phyloP scores from a whole-genome alignment of 2,797 vertebrate genomes.

The Pampus argenteus region DNA sequence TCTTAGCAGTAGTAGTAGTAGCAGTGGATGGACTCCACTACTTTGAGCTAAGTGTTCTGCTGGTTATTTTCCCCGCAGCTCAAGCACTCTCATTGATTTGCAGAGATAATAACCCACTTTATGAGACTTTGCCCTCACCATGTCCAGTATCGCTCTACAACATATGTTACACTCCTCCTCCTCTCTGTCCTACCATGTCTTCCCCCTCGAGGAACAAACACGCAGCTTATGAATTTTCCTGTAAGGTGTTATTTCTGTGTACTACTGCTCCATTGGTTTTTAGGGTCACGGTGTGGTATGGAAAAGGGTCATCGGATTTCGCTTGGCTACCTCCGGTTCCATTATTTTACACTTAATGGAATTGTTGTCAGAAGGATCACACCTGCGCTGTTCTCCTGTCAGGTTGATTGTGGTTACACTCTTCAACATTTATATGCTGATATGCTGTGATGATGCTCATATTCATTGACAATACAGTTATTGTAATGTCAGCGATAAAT shows the following conservation, averaged over 20 bases:
- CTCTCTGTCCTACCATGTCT: slow-evolving; percentile 28
- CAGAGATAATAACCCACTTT: slow-evolving; percentile 80
- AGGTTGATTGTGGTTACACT: slow-evolving; percentile 41
- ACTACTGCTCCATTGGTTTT: slow-evolving; percentile 51
- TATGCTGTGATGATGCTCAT: no score
- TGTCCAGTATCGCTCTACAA: slow-evolving; percentile 62
- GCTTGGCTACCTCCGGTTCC: slow-evolving; percentile 23
- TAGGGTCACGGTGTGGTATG: slow-evolving; percentile 46
- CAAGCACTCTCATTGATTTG: slow-evolving; percentile 77
- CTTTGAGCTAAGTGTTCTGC: slow-evolving; percentile 28
- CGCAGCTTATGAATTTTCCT: slow-evolving; percentile 42
- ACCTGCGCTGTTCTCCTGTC: slow-evolving; percentile 36
- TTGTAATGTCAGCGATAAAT: background rate
- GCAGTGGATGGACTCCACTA: no score
- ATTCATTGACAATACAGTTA: background rate
- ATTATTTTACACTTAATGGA: slow-evolving; percentile 60
- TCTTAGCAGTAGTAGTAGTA: background rate
- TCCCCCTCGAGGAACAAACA: slow-evolving; percentile 46
- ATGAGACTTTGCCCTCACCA: slow-evolving; percentile 70
- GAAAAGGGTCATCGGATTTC: slow-evolving; percentile 40
- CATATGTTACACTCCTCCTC: slow-evolving; percentile 56
- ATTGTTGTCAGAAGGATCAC: slow-evolving; percentile 44
- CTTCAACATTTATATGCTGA: slow-evolving; percentile 16
- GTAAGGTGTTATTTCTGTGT: slow-evolving; percentile 25
- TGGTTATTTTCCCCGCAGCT: slow-evolving; percentile 44